Conservation (phyloP, 2,113 vertebrate species). For the Anguilla rostrata region DNA sequence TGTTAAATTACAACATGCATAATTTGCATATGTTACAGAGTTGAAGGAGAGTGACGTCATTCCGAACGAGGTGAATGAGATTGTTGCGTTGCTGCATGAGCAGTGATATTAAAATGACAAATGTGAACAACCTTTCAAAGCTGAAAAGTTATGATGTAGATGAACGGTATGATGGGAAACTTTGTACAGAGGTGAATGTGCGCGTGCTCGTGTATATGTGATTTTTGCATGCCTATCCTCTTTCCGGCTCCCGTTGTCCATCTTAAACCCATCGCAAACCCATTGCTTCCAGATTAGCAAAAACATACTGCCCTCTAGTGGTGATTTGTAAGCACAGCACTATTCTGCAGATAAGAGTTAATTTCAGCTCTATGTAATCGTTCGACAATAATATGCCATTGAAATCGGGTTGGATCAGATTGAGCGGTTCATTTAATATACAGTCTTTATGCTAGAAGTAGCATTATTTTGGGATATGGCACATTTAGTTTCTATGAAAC, state of each 20-base stretch:
- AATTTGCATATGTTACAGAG: not conserved
- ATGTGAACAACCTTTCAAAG: not conserved
- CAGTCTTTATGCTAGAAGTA: too few relatives aligned
- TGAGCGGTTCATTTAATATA: too few relatives aligned
- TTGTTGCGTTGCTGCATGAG: not conserved
- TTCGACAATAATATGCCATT: too few relatives aligned
- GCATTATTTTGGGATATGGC: too few relatives aligned
- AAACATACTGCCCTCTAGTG: constrained; percentile 26
- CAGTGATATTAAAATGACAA: too few relatives aligned
- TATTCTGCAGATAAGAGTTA: not conserved
- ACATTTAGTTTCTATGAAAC: too few relatives aligned
- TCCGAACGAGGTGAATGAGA: not conserved
- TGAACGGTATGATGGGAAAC: not conserved
- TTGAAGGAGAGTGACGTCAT: not conserved
- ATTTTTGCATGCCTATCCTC: not conserved
- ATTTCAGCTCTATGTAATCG: too few relatives aligned
- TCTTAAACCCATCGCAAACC: not conserved
- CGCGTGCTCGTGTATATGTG: not conserved
- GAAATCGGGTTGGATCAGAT: too few relatives aligned
- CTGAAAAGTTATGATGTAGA: not conserved
- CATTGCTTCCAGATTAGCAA: not conserved
- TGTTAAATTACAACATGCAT: not conserved
- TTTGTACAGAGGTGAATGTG: not conserved
- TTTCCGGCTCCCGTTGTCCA: not conserved
- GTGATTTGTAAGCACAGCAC: not conserved